A percentile compares a stretch with the other conserved stretches of the same genome.
Evolutionary conservation across 2,888 invertebrate species (phyloP).

Genomic region (Acleris holmiana): DNA sequence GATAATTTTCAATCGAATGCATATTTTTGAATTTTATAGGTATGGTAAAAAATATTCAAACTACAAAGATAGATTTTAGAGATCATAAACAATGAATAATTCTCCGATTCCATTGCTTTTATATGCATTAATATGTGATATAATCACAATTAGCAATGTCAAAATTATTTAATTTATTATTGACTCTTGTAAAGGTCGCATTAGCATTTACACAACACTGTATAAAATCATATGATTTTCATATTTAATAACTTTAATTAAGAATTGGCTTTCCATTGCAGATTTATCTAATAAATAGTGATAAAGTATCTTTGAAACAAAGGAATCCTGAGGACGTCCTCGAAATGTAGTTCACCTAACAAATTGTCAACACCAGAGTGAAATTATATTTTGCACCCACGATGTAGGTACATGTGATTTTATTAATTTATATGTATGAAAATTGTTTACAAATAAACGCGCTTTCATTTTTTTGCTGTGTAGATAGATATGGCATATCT

Average conservation of each 20-base stretch:
- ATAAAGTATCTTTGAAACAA: conserved; percentile 26
- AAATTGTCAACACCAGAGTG: conserved; percentile 56
- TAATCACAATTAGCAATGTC: too few species aligned
- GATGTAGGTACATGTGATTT: conserved; percentile 51
- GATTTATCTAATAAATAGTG: conserved; percentile 34
- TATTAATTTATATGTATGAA: conserved; percentile 37
- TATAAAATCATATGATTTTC: too few species aligned
- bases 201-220: too few species aligned
- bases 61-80: too few species aligned
- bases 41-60: too few species aligned
- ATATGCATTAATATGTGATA: too few species aligned
- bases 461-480: conserved; percentile 58
- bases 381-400: conserved; percentile 62
- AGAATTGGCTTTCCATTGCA: conserved; percentile 22
- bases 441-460: conserved; percentile 46
- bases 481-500: conserved; percentile 62
- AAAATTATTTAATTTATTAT: too few species aligned
- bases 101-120: too few species aligned
- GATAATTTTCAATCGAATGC: not conserved
- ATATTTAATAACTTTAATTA: not conserved
- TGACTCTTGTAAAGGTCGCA: too few species aligned
- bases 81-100: too few species aligned
- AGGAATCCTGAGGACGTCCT: conserved; percentile 13
- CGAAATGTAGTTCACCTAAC: conserved; percentile 42
- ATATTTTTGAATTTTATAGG: too few species aligned